phyloP scores from a whole-genome alignment of 2,113 vertebrate genomes.

The Excalfactoria chinensis region DNA sequence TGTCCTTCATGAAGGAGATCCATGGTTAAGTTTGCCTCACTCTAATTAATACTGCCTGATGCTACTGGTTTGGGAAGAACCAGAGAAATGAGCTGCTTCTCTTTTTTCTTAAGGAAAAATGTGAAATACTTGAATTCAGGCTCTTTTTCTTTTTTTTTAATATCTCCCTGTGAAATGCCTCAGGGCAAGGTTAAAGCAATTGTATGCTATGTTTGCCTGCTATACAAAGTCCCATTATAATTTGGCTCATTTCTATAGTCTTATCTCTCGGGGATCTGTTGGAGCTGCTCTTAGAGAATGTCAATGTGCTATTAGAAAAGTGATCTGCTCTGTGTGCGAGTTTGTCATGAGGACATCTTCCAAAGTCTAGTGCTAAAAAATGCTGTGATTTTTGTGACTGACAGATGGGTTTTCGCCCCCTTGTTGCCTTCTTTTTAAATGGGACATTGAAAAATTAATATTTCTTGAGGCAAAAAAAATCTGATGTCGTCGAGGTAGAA shows the following conservation, averaged over 20 bases:
- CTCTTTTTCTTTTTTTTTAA: not conserved
- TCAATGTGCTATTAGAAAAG: not conserved
- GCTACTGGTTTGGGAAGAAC: not conserved
- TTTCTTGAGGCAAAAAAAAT: not conserved
- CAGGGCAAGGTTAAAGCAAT: slow-evolving; percentile 45
- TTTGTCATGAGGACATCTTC: not conserved
- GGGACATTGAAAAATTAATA: not conserved
- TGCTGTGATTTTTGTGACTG: not conserved
- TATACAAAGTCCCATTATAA: not conserved
- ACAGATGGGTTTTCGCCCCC: not conserved
- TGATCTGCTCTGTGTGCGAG: accelerated
- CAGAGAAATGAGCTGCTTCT: not conserved
- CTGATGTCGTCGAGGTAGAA: not conserved
- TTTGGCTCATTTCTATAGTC: not conserved
- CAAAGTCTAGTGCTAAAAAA: not conserved
- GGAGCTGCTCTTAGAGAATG: not conserved
- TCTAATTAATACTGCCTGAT: not conserved
- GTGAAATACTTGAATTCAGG: slow-evolving; percentile 10
- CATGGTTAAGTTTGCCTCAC: not conserved
- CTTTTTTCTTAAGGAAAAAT: not conserved
- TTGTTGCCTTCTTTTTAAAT: not conserved
- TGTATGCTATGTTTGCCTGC: not conserved
- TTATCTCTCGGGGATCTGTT: not conserved
- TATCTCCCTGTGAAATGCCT: slow-evolving; percentile 23
- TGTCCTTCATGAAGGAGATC: not conserved